A percentile compares a stretch with the other conserved stretches of the same genome.
These are phyloP conservation scores for Athrips mouffetella DNA, from an alignment of 2,888 invertebrate species.

Conservation along the genomic window DNA sequence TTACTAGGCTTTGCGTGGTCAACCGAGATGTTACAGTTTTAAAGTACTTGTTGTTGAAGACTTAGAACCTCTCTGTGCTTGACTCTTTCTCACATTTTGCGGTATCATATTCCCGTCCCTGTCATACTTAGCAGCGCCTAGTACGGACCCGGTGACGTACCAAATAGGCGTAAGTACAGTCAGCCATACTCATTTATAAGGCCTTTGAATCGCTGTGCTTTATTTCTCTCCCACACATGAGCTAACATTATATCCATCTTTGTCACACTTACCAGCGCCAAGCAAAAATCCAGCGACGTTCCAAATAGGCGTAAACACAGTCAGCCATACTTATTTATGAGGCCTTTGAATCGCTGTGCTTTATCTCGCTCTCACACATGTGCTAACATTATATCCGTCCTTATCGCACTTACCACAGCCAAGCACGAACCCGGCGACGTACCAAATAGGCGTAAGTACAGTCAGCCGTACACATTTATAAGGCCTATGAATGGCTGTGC, in stretches of 20 bases:
- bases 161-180: slow-evolving; percentile 94
- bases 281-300: slow-evolving; percentile 94
- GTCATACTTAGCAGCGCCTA: too few relatives aligned
- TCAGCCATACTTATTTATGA: slow-evolving; percentile 94
- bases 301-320: slow-evolving; percentile 94
- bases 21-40: too few relatives aligned
- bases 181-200: slow-evolving; percentile 76
- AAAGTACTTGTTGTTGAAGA: too few relatives aligned
- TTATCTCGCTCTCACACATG: slow-evolving; percentile 99
- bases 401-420: too few relatives aligned
- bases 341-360: slow-evolving; percentile 93
- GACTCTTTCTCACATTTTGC: too few relatives aligned
- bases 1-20: too few relatives aligned
- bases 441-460: slow-evolving; percentile 94
- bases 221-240: not conserved
- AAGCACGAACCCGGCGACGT: slow-evolving; percentile 93
- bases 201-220: not conserved
- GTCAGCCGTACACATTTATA: slow-evolving; percentile 84
- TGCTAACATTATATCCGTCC: too few relatives aligned
- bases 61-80: too few relatives aligned
- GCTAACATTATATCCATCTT: too few relatives aligned
- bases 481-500: not conserved
- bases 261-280: slow-evolving; percentile 83
- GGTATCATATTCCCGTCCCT: too few relatives aligned
- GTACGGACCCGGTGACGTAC: slow-evolving; percentile 94